A percentile compares a stretch with the other conserved stretches of the same genome.
Evolutionary conservation across 2,888 invertebrate species (phyloP).

Genomic region (Odontocerum albicorne): DNA sequence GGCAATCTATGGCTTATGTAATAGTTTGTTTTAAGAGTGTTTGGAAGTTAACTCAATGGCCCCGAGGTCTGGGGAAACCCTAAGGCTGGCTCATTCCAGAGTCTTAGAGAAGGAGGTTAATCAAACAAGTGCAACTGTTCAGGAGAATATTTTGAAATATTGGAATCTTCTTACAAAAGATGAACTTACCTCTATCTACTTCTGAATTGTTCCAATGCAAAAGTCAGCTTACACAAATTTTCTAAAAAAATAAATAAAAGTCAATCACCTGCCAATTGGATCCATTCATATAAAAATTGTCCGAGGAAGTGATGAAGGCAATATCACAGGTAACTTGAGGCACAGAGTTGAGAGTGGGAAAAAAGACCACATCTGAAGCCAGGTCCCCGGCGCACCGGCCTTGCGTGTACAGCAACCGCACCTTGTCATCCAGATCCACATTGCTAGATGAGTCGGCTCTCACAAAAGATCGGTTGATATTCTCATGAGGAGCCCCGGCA

Average conservation of each 20-base stretch:
- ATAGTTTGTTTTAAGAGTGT: too few species aligned
- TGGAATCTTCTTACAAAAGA: background rate
- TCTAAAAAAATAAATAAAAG: background rate
- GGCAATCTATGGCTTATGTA: too few species aligned
- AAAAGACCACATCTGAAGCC: constrained; percentile 54
- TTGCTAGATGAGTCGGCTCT: constrained; percentile 46
- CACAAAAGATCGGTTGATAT: constrained; percentile 50
- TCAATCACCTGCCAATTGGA: constrained; percentile 61
- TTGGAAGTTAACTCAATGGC: too few species aligned
- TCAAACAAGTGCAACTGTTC: too few species aligned
- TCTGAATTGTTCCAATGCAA: too few species aligned
- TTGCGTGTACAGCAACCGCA: constrained; percentile 57
- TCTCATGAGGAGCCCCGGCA: constrained; percentile 54
- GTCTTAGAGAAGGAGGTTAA: too few species aligned
- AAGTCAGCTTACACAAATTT: background rate
- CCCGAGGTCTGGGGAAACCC: too few species aligned
- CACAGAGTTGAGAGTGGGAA: constrained; percentile 48
- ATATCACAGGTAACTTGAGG: constrained; percentile 55
- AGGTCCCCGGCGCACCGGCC: constrained; percentile 60
- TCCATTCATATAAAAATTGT: constrained; percentile 61
- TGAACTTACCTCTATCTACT: background rate
- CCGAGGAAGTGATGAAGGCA: constrained; percentile 58
- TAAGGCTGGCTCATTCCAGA: too few species aligned
- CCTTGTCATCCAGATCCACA: constrained; percentile 42
- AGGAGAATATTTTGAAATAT: background rate